Percentiles rank a stretch among this genome's conserved stretches.
These are phyloP conservation scores for Armadillidium nasatum DNA, from an alignment of 1,140 invertebrate genomes.

Conservation along the genomic window DNA sequence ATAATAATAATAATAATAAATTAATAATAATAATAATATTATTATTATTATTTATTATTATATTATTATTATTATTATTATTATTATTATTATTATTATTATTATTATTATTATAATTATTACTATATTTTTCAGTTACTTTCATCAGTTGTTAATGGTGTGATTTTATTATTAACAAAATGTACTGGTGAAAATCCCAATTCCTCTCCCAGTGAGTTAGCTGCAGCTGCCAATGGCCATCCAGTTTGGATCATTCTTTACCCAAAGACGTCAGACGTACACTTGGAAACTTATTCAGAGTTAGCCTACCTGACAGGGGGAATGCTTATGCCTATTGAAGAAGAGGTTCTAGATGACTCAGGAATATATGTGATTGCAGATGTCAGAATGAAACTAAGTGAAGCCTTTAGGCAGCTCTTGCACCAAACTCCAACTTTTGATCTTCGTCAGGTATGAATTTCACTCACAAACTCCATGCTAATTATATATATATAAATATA, in stretches of 20 bases:
- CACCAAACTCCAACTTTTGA: not conserved
- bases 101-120: too few relatives aligned
- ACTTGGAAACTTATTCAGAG: not conserved
- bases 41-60: too few relatives aligned
- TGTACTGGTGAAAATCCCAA: not conserved
- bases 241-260: not conserved
- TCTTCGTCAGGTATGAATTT: not conserved
- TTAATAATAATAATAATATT: too few relatives aligned
- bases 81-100: too few relatives aligned
- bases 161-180: not conserved
- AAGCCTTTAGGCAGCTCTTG: not conserved
- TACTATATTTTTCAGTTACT: too few relatives aligned
- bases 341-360: not conserved
- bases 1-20: too few relatives aligned
- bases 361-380: not conserved
- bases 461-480: too few relatives aligned
- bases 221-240: not conserved
- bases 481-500: too few relatives aligned
- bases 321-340: not conserved
- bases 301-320: not conserved
- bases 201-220: not conserved
- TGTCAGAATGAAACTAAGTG: not conserved
- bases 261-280: not conserved
- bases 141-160: not conserved
- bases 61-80: too few relatives aligned